Conservation (phyloP, 1,140 invertebrate genomes). For the Micrasema longulum region DNA sequence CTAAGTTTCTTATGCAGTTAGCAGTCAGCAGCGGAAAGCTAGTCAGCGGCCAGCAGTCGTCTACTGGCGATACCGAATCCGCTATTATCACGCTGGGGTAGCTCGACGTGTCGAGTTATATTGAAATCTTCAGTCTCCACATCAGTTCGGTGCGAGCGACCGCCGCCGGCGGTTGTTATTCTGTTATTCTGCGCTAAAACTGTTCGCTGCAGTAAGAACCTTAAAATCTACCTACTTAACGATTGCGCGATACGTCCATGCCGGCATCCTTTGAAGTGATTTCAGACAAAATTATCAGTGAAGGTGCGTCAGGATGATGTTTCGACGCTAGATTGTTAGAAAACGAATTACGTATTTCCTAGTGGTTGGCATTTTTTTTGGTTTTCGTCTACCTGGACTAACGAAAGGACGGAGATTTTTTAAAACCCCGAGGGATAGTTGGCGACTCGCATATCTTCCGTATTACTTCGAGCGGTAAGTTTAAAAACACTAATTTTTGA, state of each 20-base stretch:
- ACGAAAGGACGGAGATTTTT: slow-evolving; percentile 20
- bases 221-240: slow-evolving; percentile 17
- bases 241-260: slow-evolving; percentile 11
- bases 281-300: slow-evolving; percentile 19
- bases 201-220: slow-evolving; percentile 4
- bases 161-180: slow-evolving; percentile 31
- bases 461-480: too few relatives aligned
- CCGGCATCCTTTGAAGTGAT: slow-evolving; percentile 15
- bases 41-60: too few relatives aligned
- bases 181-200: neutral
- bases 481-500: too few relatives aligned
- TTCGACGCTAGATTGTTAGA: slow-evolving; percentile 1
- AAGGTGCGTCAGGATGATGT: slow-evolving; percentile 15
- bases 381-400: slow-evolving; percentile 25
- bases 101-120: neutral
- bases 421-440: neutral
- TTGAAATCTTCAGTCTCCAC: neutral
- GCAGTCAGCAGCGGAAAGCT: too few relatives aligned
- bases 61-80: neutral
- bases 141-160: slow-evolving; percentile 24
- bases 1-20: too few relatives aligned
- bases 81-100: slow-evolving; percentile 10
- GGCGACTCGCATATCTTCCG: too few relatives aligned
- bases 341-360: slow-evolving; percentile 13
- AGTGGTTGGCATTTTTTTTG: slow-evolving; percentile 33